Percentiles rank a stretch among this genome's conserved stretches.
Conservation (phyloP, 2,888 invertebrate genomes). For the Brenthis ino region DNA sequence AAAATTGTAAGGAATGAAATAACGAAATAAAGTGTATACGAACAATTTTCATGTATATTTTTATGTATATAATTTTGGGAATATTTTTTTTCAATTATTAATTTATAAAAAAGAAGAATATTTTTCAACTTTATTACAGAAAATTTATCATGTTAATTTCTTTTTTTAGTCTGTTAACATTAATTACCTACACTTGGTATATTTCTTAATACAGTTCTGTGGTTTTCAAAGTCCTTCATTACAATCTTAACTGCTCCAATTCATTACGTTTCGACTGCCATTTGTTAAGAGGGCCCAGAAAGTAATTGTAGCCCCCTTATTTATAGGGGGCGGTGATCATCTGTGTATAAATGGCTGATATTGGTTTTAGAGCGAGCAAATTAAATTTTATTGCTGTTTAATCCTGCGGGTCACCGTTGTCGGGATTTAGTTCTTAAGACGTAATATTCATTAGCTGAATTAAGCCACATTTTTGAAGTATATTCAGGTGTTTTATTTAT, state of each 20-base stretch:
- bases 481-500: not conserved
- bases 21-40: too few relatives aligned
- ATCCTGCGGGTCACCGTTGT: slow-evolving; percentile 27
- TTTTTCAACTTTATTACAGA: too few relatives aligned
- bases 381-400: slow-evolving; percentile 35
- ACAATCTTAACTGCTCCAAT: slow-evolving; percentile 42
- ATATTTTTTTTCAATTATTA: too few relatives aligned
- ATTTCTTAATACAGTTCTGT: slow-evolving; percentile 10
- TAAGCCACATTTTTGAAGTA: slow-evolving; percentile 4
- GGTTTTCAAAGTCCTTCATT: slow-evolving; percentile 30
- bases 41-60: too few relatives aligned
- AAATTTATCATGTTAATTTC: too few relatives aligned
- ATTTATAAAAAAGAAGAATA: too few relatives aligned
- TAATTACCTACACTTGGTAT: not conserved
- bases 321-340: slow-evolving; percentile 37
- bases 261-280: slow-evolving; percentile 43
- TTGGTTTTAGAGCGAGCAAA: slow-evolving; percentile 28
- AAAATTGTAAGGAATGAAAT: too few relatives aligned
- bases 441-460: slow-evolving; percentile 17
- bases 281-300: slow-evolving; percentile 42
- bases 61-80: too few relatives aligned
- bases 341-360: slow-evolving; percentile 29
- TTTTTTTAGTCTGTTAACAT: not conserved
- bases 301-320: slow-evolving; percentile 42
- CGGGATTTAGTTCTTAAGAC: slow-evolving; percentile 32